Evolutionary conservation across 2,888 invertebrate genomes (phyloP), one percentile per base, ranked within the genome.

Genomic region (Andrena camellia): DNA sequence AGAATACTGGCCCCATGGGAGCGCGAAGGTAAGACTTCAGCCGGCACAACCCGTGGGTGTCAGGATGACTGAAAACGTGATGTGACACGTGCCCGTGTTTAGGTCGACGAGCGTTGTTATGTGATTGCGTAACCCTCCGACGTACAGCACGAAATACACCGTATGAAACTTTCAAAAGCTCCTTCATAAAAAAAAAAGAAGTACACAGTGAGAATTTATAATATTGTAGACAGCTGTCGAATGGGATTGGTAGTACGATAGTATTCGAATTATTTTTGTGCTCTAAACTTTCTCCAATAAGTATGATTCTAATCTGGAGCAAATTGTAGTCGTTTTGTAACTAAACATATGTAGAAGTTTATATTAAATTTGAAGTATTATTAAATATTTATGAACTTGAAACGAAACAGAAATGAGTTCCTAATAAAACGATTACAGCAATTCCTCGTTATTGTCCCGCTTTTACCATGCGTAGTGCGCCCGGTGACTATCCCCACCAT

Each of bases 1-100:
- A 89, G 90, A 91, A 92, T 91, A 91, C 91, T 87, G 88, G 87
- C 90, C 92, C 91, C 93, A 79, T 84, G 91, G 92, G 92, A 92
- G 85, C 87, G 60, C 71, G 76, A 69, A 81, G 87, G 72, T 78
- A 85, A 87, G 86, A 85, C 81, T 78, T 82, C 69, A 88, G 78
- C 80, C 81, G 72, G 81, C 69, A 52, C 82, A 79, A 79, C 75
- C 78, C 83, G 79, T 80, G 74, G 80, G 83, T 79, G 78, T 86
- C 79, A 80, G 59, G 77, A 71, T 35, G 75, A 80, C 78, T 82
- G 78, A 72, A 87, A 88, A 87, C 78, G 71, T 79, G 79, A 86
- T 83, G 80, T 86, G 89, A 88, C 89, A 76, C 83, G 68, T 83
- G 78, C 77, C 70, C 74, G 69, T 63, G 72, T 80, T 84, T 78